These are phyloP conservation scores for Vanessa tameamea DNA, from an alignment of 1,140 invertebrate genomes.

Conservation along the genomic window DNA sequence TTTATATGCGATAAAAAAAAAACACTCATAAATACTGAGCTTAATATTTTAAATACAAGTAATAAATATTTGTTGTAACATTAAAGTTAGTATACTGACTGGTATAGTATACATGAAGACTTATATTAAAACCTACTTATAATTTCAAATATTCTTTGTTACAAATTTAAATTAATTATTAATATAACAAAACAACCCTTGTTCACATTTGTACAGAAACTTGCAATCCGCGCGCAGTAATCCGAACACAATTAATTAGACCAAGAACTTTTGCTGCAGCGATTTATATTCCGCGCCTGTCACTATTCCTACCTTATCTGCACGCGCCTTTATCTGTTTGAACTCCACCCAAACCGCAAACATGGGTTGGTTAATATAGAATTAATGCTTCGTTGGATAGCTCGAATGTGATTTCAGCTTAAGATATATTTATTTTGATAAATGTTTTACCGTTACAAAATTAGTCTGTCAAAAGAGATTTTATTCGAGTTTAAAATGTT, in stretches of 20 bases:
- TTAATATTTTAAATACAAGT: too few relatives aligned
- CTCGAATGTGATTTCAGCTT: conserved; percentile 10
- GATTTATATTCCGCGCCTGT: conserved; percentile 65
- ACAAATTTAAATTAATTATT: neutral
- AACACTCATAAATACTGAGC: too few relatives aligned
- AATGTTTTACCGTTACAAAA: neutral
- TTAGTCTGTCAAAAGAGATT: neutral
- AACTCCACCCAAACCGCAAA: conserved; percentile 28
- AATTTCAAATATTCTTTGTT: neutral
- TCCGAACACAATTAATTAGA: conserved; percentile 70
- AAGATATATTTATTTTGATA: neutral
- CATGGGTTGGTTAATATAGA: conserved; percentile 13
- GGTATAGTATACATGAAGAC: too few relatives aligned
- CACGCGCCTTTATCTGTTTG: conserved; percentile 49
- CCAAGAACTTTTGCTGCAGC: conserved; percentile 61
- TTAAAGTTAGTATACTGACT: too few relatives aligned
- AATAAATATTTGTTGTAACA: too few relatives aligned
- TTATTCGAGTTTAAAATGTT: neutral
- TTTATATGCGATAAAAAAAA: too few relatives aligned
- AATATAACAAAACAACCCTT: neutral
- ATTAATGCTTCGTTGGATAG: conserved; percentile 27
- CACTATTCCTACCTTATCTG: conserved; percentile 47
- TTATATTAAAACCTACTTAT: too few relatives aligned
- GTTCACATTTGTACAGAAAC: conserved; percentile 19
- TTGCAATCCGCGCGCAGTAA: conserved; percentile 44